Conservation (phyloP, 2,888 invertebrate species). For the Eupithecia subfuscata region DNA sequence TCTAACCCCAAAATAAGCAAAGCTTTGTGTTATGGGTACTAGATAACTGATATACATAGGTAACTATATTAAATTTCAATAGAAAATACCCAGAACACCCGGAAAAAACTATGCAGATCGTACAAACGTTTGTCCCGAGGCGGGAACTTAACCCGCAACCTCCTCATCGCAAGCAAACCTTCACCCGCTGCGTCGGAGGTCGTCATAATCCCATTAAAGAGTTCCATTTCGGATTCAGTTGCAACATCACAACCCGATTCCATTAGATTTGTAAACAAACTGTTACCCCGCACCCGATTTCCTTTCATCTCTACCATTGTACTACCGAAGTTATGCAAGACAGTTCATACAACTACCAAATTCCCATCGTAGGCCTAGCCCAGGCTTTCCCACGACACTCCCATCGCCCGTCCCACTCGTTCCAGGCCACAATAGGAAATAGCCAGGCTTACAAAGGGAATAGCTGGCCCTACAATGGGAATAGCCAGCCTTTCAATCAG, state of each 20-base stretch:
- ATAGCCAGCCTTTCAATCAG: not conserved
- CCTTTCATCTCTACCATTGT: conserved; percentile 19
- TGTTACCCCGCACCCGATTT: conserved; percentile 12
- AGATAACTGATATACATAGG: too few species aligned
- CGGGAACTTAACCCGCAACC: too few species aligned
- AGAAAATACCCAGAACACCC: too few species aligned
- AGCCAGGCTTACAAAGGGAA: conserved; percentile 32
- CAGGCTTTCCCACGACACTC: conserved; percentile 70
- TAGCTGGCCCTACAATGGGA: conserved; percentile 41
- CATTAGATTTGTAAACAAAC: not conserved
- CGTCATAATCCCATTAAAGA: not conserved
- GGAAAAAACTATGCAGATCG: too few species aligned
- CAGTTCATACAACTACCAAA: conserved; percentile 30
- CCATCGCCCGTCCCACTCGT: conserved; percentile 74
- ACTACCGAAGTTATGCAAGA: conserved; percentile 29
- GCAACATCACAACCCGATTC: not conserved
- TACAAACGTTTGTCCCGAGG: too few species aligned
- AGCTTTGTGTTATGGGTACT: too few species aligned
- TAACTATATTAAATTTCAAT: too few species aligned
- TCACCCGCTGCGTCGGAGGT: not conserved
- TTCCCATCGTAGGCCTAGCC: conserved; percentile 41
- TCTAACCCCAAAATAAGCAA: too few species aligned
- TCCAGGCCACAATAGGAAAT: conserved; percentile 55
- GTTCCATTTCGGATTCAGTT: not conserved
- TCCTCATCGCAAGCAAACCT: too few species aligned